phyloP scores from a whole-genome alignment of 2,113 vertebrate species.

The Lathamus discolor region DNA sequence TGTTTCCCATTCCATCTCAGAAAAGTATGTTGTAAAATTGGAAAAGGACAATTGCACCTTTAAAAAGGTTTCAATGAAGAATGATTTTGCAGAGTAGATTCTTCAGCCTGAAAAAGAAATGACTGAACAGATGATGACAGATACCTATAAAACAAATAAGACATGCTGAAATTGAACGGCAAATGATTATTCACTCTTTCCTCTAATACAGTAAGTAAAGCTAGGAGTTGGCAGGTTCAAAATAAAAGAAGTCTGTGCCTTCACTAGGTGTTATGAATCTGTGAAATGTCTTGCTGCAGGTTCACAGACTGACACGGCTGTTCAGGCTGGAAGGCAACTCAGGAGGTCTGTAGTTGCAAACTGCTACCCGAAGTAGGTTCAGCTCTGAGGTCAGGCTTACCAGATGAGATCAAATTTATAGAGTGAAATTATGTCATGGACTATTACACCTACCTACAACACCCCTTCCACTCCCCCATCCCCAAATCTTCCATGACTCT shows the following conservation, averaged over 20 bases:
- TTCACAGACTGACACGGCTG: background rate
- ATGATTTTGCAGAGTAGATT: background rate
- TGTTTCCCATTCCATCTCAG: background rate
- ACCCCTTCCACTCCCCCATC: background rate
- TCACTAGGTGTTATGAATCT: background rate
- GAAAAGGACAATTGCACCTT: background rate
- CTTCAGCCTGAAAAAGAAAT: background rate
- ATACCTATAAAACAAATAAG: constrained; percentile 4
- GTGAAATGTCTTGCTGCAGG: background rate
- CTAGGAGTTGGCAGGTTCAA: background rate
- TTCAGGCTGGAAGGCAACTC: background rate
- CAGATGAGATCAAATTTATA: background rate
- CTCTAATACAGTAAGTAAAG: background rate
- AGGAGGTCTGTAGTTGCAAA: background rate
- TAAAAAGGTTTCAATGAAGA: background rate
- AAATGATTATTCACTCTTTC: background rate
- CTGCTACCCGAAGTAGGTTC: background rate
- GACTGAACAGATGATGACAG: background rate
- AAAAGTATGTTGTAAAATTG: background rate
- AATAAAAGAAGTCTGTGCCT: background rate
- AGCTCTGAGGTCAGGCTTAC: background rate
- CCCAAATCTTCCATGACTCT: background rate
- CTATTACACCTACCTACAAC: background rate
- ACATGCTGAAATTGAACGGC: background rate
- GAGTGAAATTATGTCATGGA: background rate